phyloP scores from a whole-genome alignment of 2,797 vertebrate genomes.

The Monodelphis domestica region DNA sequence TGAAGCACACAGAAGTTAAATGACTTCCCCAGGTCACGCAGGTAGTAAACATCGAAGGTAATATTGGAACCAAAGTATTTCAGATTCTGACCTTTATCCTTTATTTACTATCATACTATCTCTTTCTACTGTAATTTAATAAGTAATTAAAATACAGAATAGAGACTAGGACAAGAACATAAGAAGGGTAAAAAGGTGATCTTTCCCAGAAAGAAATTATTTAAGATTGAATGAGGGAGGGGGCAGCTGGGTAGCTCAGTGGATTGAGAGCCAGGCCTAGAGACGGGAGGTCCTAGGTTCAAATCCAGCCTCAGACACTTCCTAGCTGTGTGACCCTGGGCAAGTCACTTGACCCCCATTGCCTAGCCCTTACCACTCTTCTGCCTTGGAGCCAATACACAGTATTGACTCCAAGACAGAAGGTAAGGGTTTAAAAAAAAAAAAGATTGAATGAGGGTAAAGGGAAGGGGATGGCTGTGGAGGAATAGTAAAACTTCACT shows the following conservation, averaged over 20 bases:
- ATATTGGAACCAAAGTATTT: background rate
- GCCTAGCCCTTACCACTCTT: too few relatives aligned
- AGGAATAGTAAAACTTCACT: background rate
- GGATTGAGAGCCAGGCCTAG: too few relatives aligned
- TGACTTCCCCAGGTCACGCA: background rate
- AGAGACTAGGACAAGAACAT: background rate
- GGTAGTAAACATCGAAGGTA: background rate
- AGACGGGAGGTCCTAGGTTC: too few relatives aligned
- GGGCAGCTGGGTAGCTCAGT: too few relatives aligned
- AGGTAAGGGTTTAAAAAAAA: too few relatives aligned
- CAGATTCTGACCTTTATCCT: too few relatives aligned
- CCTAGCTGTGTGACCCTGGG: too few relatives aligned
- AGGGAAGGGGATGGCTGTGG: background rate
- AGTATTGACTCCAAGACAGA: too few relatives aligned
- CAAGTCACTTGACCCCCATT: too few relatives aligned
- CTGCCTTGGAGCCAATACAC: too few relatives aligned
- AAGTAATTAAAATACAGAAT: background rate
- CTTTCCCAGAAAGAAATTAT: background rate
- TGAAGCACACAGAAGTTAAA: background rate
- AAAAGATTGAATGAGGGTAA: fast-evolving
- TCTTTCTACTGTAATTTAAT: background rate
- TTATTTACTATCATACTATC: background rate
- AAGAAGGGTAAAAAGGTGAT: background rate
- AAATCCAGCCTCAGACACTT: too few relatives aligned
- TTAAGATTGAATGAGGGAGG: too few relatives aligned